phyloP scores from a whole-genome alignment of 2,888 invertebrate genomes.

The Drosophila lacicola region DNA sequence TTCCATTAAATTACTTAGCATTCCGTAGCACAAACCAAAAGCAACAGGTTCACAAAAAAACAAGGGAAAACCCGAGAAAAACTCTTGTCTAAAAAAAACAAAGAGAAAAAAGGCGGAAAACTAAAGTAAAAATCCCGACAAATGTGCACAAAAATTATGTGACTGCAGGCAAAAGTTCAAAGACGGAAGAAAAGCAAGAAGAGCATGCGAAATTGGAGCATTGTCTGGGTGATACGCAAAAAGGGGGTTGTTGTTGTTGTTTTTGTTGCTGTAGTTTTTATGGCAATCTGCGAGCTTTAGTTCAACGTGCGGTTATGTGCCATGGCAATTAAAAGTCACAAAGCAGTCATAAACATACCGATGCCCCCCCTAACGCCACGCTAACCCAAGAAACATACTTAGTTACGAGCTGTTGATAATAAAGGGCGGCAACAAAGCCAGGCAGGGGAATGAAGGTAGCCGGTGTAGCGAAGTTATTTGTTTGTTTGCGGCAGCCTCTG shows the following conservation, averaged over 20 bases:
- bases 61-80: not conserved
- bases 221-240: slow-evolving; percentile 31
- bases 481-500: slow-evolving; percentile 54
- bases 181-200: slow-evolving; percentile 6
- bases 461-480: slow-evolving; percentile 50
- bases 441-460: slow-evolving; percentile 4
- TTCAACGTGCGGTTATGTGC: slow-evolving; percentile 66
- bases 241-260: slow-evolving; percentile 8
- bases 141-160: slow-evolving; percentile 8
- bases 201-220: slow-evolving; percentile 41
- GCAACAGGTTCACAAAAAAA: slow-evolving; percentile 35
- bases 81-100: not conserved
- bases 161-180: slow-evolving; percentile 38
- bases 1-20: slow-evolving; percentile 1
- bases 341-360: slow-evolving; percentile 68
- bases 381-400: slow-evolving; percentile 29
- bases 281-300: slow-evolving; percentile 53
- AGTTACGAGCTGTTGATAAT: slow-evolving; percentile 63
- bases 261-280: slow-evolving; percentile 26
- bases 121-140: slow-evolving; percentile 12
- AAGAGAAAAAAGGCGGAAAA: not conserved
- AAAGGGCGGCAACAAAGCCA: slow-evolving; percentile 20
- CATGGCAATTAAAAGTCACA: slow-evolving; percentile 72
- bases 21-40: not conserved
- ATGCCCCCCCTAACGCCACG: not conserved